Evolutionary conservation across 2,888 invertebrate genomes (phyloP).

Genomic region (Brenthis hecate): DNA sequence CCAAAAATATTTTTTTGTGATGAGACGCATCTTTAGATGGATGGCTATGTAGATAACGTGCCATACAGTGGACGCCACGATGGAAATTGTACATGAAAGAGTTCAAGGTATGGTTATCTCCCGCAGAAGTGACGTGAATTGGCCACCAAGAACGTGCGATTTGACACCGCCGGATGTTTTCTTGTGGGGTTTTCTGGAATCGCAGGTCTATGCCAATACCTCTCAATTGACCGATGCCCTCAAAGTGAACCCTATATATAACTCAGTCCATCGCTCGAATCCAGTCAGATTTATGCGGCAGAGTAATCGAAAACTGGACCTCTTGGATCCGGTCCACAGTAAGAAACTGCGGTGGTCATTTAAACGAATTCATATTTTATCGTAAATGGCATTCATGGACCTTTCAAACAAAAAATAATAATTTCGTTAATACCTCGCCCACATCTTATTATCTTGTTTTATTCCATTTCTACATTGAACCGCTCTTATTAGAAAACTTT

Average conservation of each 20-base stretch:
- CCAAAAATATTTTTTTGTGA: no score
- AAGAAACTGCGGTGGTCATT: no score
- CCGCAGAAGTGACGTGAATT: no score
- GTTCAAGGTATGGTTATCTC: no score
- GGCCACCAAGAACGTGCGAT: no score
- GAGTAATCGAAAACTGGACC: no score
- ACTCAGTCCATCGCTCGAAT: conserved; percentile 48
- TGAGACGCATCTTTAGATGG: no score
- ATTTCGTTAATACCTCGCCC: conserved; percentile 18
- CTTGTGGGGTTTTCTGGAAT: conserved; percentile 45
- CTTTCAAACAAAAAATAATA: conserved; percentile 33
- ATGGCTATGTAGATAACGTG: background rate
- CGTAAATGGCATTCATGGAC: conserved; percentile 23
- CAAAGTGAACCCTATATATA: conserved; percentile 46
- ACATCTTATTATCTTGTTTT: background rate
- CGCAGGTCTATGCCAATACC: conserved; percentile 40
- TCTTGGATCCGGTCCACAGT: no score
- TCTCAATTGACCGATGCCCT: conserved; percentile 15
- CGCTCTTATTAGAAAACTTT: no score
- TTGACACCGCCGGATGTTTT: background rate
- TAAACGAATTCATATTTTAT: no score
- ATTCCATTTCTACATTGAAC: no score
- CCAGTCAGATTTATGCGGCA: conserved; percentile 42
- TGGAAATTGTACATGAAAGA: no score
- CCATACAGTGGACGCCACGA: conserved; percentile 6